Percentiles rank a stretch among this genome's conserved stretches.
Conservation (phyloP, 2,888 invertebrate genomes). For the Drosophila multiciliata region DNA sequence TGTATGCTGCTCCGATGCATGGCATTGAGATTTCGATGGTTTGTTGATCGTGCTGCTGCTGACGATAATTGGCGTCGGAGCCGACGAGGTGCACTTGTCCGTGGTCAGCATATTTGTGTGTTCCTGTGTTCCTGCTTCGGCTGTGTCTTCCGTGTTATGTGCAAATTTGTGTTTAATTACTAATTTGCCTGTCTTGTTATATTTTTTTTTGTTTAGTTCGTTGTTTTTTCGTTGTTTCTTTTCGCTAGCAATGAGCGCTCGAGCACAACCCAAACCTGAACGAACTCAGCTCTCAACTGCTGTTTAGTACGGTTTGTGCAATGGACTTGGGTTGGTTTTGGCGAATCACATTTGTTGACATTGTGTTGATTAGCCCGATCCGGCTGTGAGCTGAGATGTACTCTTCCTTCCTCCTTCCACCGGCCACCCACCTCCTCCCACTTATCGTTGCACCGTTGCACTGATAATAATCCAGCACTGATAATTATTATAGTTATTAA, state of each 20-base stretch:
- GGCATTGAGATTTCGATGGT: constrained; percentile 54
- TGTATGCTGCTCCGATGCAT: constrained; percentile 35
- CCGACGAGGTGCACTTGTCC: constrained; percentile 57
- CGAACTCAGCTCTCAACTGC: constrained; percentile 51
- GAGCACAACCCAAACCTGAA: constrained; percentile 29
- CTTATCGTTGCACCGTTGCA: constrained; percentile 50
- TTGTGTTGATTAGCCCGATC: constrained; percentile 49
- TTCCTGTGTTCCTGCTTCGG: constrained; percentile 18
- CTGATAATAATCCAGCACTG: constrained; percentile 68
- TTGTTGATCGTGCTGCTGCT: constrained; percentile 27
- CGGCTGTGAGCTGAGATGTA: constrained; percentile 20
- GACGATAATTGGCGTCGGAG: constrained; percentile 59
- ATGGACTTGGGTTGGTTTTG: constrained; percentile 41
- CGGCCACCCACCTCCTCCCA: constrained; percentile 10
- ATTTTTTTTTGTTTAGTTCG: constrained; percentile 19
- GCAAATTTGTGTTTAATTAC: constrained; percentile 41
- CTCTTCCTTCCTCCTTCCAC: constrained; percentile 9
- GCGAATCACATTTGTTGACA: constrained; percentile 57
- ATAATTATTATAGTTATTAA: constrained; percentile 60
- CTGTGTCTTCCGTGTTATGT: constrained; percentile 3
- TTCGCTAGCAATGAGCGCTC: constrained; percentile 18
- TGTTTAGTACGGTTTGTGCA: constrained; percentile 62
- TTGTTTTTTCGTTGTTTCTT: constrained; percentile 9
- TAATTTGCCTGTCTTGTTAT: neutral
- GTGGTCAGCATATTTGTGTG: constrained; percentile 52